Base-by-base conservation (phyloP, 2,888 invertebrate species). In the Encarsia formosa region DNA sequence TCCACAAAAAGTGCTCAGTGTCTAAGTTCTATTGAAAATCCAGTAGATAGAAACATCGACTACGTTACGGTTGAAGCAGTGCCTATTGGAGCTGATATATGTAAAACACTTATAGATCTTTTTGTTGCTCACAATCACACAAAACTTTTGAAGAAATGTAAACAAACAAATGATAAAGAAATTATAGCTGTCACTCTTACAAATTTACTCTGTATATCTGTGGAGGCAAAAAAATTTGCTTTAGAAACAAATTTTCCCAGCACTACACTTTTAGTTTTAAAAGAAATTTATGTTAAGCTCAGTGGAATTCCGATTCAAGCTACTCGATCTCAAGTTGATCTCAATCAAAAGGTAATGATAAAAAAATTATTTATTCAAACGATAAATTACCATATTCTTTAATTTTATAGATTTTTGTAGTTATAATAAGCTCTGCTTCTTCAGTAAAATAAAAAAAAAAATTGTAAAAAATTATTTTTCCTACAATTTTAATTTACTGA, bases 301-400 rank as follows among this genome's bases (percentile, higher is more conserved):
- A 78, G 77, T 60, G 61, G 79, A 16, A 77, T 79, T 58, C 76
- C 77, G 0, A 72, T 75, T 5, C 77, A 78, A 38, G 69, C 69
- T 49, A 65, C 76, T 20, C 70, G 75, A 50, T 71, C 72, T 57
- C 63, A 74, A 32, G 61, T 65, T 1, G 76, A 77, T 49, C 66
- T 65, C n/a, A 76, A 75, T 35, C 77, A 75, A 59, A 73, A 69
- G 64, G 72, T 73, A 59, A n/a, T n/a, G 1, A 13, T 29, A 15
- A n/a, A n/a, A n/a, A n/a, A n/a, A n/a, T n/a, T n/a, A n/a, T n/a
- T n/a, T n/a, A n/a, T n/a, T n/a, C n/a, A n/a, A n/a, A n/a, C n/a
- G n/a, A n/a, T n/a, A n/a, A n/a, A n/a, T n/a, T n/a, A n/a, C n/a
- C n/a, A n/a, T n/a, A n/a, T n/a, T n/a, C n/a, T n/a, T n/a, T n/a